Percentiles rank a stretch among this genome's conserved stretches.
Evolutionary conservation across 1,140 invertebrate species (phyloP).

Genomic region (Papilio dardanus): DNA sequence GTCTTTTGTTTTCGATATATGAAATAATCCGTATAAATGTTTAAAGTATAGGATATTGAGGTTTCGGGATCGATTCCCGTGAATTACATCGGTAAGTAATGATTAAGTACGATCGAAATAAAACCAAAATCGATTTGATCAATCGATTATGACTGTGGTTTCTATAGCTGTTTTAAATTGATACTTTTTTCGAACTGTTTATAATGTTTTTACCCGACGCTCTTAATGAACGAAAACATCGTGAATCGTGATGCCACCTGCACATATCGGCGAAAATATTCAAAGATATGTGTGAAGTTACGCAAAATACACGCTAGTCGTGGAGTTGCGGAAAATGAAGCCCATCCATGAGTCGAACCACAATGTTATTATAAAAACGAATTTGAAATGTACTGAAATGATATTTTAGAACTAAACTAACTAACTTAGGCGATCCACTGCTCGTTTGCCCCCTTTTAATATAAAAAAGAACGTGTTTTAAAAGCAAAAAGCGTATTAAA

Average conservation of each 20-base stretch:
- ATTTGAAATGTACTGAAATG: neutral
- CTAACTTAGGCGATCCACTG: too few relatives aligned
- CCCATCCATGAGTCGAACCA: too few relatives aligned
- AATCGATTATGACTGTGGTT: slow-evolving; percentile 56
- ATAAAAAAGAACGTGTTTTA: too few relatives aligned
- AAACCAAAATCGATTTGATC: slow-evolving; percentile 47
- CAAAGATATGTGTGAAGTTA: too few relatives aligned
- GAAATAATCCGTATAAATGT: neutral
- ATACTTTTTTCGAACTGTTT: slow-evolving; percentile 45
- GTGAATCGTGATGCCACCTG: too few relatives aligned
- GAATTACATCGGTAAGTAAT: slow-evolving; percentile 28
- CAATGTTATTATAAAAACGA: too few relatives aligned
- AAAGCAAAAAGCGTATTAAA: neutral
- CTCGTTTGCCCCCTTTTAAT: too few relatives aligned
- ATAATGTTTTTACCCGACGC: slow-evolving; percentile 18
- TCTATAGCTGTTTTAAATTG: slow-evolving; percentile 44
- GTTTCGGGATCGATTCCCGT: slow-evolving; percentile 25
- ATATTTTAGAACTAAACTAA: neutral
- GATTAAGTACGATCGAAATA: slow-evolving; percentile 29
- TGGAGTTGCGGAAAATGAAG: too few relatives aligned
- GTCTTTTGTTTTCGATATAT: slow-evolving; percentile 4
- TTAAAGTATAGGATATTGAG: slow-evolving; percentile 22
- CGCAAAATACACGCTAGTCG: too few relatives aligned
- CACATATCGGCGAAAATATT: too few relatives aligned
- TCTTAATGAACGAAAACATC: too few relatives aligned